These are phyloP conservation scores for Decapterus maruadsi DNA, from an alignment of 2,797 vertebrate genomes.

Conservation along the genomic window DNA sequence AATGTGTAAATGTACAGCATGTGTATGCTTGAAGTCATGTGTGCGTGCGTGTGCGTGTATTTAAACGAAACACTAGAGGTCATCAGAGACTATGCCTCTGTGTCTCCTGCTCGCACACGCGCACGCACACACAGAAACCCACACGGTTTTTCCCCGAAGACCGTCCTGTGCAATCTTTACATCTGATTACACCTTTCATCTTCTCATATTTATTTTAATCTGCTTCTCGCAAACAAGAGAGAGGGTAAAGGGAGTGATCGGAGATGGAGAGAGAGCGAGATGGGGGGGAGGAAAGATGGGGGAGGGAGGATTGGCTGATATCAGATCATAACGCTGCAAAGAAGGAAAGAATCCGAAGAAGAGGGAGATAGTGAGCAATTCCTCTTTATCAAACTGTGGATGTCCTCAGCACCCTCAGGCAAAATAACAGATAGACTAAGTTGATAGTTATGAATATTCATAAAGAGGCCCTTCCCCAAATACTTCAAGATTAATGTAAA, in stretches of 20 bases:
- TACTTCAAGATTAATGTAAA: constrained; percentile 59
- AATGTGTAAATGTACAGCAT: not conserved
- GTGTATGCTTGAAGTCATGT: constrained; percentile 23
- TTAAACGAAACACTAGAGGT: constrained; percentile 74
- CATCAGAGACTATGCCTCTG: constrained; percentile 68
- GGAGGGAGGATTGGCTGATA: constrained; percentile 51
- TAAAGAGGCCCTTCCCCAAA: constrained; percentile 54
- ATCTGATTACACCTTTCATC: constrained; percentile 85
- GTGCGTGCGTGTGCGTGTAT: constrained; percentile 24
- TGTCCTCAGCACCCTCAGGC: constrained; percentile 66
- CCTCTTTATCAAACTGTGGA: constrained; percentile 58
- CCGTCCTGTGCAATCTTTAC: constrained; percentile 81
- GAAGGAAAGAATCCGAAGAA: constrained; percentile 46
- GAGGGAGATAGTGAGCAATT: constrained; percentile 44
- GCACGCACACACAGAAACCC: constrained; percentile 31
- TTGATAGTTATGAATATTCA: constrained; percentile 70
- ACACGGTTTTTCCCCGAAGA: constrained; percentile 74
- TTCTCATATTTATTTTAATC: constrained; percentile 85
- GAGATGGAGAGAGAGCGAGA: constrained; percentile 12
- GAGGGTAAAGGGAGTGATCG: constrained; percentile 52
- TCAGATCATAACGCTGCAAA: constrained; percentile 57
- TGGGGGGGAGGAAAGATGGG: constrained; percentile 22
- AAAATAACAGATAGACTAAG: constrained; percentile 87
- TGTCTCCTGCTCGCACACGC: constrained; percentile 39
- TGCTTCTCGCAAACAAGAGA: constrained; percentile 72